A percentile compares a stretch with the other conserved stretches of the same genome.
Conservation (phyloP, 1,140 invertebrate genomes). For the Drosophila ananassae region DNA sequence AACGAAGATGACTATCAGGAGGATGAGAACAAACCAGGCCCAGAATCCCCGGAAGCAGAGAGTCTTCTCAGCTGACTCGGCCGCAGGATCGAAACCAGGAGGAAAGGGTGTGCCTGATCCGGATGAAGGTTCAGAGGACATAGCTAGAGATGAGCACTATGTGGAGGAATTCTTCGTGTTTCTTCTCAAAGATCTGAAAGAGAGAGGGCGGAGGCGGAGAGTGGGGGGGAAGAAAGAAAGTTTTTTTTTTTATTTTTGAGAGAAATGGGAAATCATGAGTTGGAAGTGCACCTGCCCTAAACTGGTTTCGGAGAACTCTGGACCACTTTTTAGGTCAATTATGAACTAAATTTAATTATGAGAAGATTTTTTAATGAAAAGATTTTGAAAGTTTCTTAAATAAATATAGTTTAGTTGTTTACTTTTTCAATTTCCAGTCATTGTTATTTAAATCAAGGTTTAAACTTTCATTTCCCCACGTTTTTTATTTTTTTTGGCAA, state of each 20-base stretch:
- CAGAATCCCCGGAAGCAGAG: slow-evolving; percentile 75
- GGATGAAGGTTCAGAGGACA: slow-evolving; percentile 51
- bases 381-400: no score
- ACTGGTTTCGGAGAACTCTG: neutral
- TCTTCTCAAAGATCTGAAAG: neutral
- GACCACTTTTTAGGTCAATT: neutral
- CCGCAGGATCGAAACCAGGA: slow-evolving; percentile 54
- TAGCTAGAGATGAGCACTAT: slow-evolving; percentile 25
- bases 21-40: slow-evolving; percentile 70
- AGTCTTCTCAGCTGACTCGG: slow-evolving; percentile 64
- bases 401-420: neutral
- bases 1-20: slow-evolving; percentile 42
- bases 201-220: no score
- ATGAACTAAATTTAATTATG: neutral
- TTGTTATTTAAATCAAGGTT: neutral
- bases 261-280: neutral
- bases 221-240: neutral
- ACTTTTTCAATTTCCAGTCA: neutral
- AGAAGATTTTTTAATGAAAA: no score
- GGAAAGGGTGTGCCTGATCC: slow-evolving; percentile 22
- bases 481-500: neutral
- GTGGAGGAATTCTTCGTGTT: neutral
- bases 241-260: neutral
- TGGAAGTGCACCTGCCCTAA: neutral
- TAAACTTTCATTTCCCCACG: neutral